Percentiles rank a stretch among this genome's conserved stretches.
Evolutionary conservation across 1,140 invertebrate species (phyloP).

Genomic region (Halesus radiatus): DNA sequence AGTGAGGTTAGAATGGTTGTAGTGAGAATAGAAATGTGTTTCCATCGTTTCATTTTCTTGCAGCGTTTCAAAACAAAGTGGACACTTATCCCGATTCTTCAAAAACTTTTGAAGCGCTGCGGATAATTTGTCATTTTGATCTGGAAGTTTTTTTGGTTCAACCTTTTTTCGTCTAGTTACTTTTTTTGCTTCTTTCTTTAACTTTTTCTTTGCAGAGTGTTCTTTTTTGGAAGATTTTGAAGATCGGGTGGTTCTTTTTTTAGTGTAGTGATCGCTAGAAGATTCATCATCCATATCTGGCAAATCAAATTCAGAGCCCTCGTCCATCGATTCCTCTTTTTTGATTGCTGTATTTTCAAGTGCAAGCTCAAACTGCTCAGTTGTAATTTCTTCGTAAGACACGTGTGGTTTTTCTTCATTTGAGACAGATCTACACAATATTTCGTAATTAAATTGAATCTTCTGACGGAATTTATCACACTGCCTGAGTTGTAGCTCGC

Average conservation of each 20-base stretch:
- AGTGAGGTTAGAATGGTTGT: constrained; percentile 37
- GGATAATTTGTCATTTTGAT: constrained; percentile 44
- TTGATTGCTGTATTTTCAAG: not conserved
- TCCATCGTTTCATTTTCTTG: constrained; percentile 60
- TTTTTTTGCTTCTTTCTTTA: constrained; percentile 13
- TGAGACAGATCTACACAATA: constrained; percentile 22
- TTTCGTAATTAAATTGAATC: constrained; percentile 43
- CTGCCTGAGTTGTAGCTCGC: constrained; percentile 36
- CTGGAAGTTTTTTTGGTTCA: constrained; percentile 36
- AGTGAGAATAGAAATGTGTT: constrained; percentile 57
- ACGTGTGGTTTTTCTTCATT: constrained; percentile 36
- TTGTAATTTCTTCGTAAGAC: not conserved
- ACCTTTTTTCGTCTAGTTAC: constrained; percentile 18
- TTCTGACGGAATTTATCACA: constrained; percentile 45
- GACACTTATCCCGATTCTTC: constrained; percentile 52
- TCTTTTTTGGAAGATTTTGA: constrained; percentile 25
- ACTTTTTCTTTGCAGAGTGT: constrained; percentile 1
- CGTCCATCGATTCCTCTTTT: constrained; percentile 13
- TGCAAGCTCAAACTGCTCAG: not conserved
- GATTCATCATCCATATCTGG: constrained; percentile 23
- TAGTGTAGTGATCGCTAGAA: not conserved
- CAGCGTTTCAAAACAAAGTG: constrained; percentile 61
- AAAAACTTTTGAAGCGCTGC: constrained; percentile 49
- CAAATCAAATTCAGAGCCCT: not conserved
- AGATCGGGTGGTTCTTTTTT: constrained; percentile 4